A percentile compares a stretch with the other conserved stretches of the same genome.
Evolutionary conservation across 2,113 vertebrate genomes (phyloP).

Genomic region (zebrafish (Danio rerio)): GRCz12tu NC_133189.1:42520001-42520500

Average conservation of each 20-base stretch:
- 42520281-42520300: background rate
- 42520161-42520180: too few species aligned
- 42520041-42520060: too few species aligned
- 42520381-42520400: slow-evolving; percentile 33
- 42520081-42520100: too few species aligned
- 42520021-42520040: too few species aligned
- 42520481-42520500: slow-evolving; percentile 57
- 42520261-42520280: background rate
- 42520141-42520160: too few species aligned
- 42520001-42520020: too few species aligned
- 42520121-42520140: too few species aligned
- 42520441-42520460: slow-evolving; percentile 61
- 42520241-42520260: background rate
- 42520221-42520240: background rate
- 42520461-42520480: slow-evolving; percentile 75
- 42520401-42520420: slow-evolving; percentile 47
- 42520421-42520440: slow-evolving; percentile 59
- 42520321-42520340: slow-evolving; percentile 39
- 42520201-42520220: background rate
- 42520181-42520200: background rate
- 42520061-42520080: too few species aligned
- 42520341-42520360: slow-evolving; percentile 37
- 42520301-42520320: slow-evolving; percentile 22
- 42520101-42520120: too few species aligned
- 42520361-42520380: slow-evolving; percentile 35